Conservation (phyloP, 2,888 invertebrate genomes). For the Erannis defoliaria region DNA sequence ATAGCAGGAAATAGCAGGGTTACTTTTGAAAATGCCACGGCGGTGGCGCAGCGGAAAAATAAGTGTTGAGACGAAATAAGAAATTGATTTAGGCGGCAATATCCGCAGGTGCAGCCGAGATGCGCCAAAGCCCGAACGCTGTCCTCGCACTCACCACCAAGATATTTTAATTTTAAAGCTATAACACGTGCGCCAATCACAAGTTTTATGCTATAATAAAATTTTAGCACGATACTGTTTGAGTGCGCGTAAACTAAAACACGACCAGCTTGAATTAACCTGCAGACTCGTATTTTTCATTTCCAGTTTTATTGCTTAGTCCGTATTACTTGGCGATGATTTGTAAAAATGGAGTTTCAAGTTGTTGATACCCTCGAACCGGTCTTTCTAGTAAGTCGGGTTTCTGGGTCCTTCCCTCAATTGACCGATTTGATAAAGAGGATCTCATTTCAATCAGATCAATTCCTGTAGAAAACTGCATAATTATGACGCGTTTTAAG, state of each 20-base stretch:
- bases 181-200: conserved; percentile 57
- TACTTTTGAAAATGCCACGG: conserved; percentile 40
- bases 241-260: conserved; percentile 50
- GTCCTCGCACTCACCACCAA: conserved; percentile 52
- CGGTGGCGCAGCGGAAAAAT: conserved; percentile 51
- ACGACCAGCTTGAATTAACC: conserved; percentile 33
- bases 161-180: conserved; percentile 65
- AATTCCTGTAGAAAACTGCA: too few species aligned
- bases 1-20: conserved; percentile 29
- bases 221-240: conserved; percentile 44
- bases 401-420: not conserved
- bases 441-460: not conserved
- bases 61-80: conserved; percentile 74
- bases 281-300: conserved; percentile 33
- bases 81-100: conserved; percentile 82
- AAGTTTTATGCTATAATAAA: conserved; percentile 56
- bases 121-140: conserved; percentile 46
- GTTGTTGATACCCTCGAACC: not conserved
- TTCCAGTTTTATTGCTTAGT: conserved; percentile 19
- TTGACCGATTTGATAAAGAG: not conserved
- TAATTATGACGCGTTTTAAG: too few species aligned
- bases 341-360: not conserved
- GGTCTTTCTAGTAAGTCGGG: not conserved
- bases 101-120: conserved; percentile 77
- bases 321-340: conserved; percentile 2